phyloP scores from a whole-genome alignment of 2,797 vertebrate genomes.

The Thaleichthys pacificus region DNA sequence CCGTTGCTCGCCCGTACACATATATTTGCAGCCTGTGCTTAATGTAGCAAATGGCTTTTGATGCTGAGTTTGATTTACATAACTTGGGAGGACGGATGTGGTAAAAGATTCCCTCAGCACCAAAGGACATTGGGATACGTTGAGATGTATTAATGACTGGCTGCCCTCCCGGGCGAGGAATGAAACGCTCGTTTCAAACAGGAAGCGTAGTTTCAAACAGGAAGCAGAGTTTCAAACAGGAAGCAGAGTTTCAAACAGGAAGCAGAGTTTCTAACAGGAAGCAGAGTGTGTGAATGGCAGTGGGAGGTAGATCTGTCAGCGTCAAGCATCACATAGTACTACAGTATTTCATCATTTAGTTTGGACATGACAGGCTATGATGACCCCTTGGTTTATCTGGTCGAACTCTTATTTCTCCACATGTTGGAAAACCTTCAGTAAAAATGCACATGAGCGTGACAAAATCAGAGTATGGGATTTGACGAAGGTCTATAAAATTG shows the following conservation, averaged over 20 bases:
- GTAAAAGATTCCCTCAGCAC: constrained; percentile 69
- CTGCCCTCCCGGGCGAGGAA: constrained; percentile 64
- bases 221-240: too few species aligned
- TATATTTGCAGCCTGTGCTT: constrained; percentile 66
- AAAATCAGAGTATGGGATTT: too few species aligned
- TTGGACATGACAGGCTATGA: constrained; percentile 52
- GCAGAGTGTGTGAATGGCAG: constrained; percentile 61
- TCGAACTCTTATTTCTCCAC: neutral
- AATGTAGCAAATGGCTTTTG: constrained; percentile 74
- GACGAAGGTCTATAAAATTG: too few species aligned
- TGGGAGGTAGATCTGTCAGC: constrained; percentile 64
- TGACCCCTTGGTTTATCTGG: constrained; percentile 30
- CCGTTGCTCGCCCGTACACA: constrained; percentile 72
- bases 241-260: too few species aligned
- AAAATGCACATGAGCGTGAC: too few species aligned
- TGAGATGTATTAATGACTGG: constrained; percentile 70
- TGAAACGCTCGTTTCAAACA: constrained; percentile 77
- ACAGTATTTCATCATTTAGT: constrained; percentile 58
- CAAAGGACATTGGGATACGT: constrained; percentile 69
- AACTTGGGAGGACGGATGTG: constrained; percentile 69
- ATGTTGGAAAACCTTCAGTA: too few species aligned
- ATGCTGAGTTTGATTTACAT: constrained; percentile 75
- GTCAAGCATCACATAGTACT: constrained; percentile 62
- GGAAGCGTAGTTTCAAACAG: too few species aligned
- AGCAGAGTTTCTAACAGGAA: constrained; percentile 75